Evolutionary conservation across 2,888 invertebrate species (phyloP).

Genomic region (Selenia dentaria): DNA sequence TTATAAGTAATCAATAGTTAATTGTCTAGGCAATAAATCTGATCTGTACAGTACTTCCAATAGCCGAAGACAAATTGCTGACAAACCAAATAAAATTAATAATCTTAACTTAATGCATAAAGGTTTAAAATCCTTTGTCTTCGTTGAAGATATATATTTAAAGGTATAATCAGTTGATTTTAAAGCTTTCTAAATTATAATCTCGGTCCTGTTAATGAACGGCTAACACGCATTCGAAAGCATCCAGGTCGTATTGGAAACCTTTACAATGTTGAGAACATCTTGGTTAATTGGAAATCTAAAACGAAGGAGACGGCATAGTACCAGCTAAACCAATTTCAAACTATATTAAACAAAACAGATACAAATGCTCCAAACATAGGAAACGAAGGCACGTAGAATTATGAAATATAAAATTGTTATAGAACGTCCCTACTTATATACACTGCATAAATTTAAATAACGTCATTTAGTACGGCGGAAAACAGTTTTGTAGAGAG

Average conservation of each 20-base stretch:
- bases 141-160: slow-evolving; percentile 28
- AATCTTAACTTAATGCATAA: slow-evolving; percentile 29
- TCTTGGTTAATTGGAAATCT: slow-evolving; percentile 33
- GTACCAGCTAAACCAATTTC: slow-evolving; percentile 3
- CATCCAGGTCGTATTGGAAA: slow-evolving; percentile 39
- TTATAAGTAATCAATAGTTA: slow-evolving; percentile 61
- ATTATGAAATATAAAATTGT: too few species aligned
- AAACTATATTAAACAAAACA: neutral
- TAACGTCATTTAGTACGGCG: too few species aligned
- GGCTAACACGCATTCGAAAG: slow-evolving; percentile 48
- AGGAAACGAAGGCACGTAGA: too few species aligned
- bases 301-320: slow-evolving; percentile 17
- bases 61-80: slow-evolving; percentile 40
- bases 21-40: slow-evolving; percentile 66
- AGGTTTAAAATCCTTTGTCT: slow-evolving; percentile 22
- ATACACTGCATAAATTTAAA: too few species aligned
- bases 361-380: neutral
- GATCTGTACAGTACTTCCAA: slow-evolving; percentile 44
- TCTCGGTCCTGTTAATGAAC: slow-evolving; percentile 48
- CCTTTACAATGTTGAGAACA: slow-evolving; percentile 28
- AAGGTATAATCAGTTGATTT: slow-evolving; percentile 45
- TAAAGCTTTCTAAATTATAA: slow-evolving; percentile 53
- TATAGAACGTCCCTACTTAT: too few species aligned
- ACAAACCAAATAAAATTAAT: slow-evolving; percentile 18
- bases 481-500: too few species aligned